Percentiles rank a stretch among this genome's conserved stretches.
Conservation (phyloP, 2,113 vertebrate species). For the Austrofundulus limnaeus region DNA sequence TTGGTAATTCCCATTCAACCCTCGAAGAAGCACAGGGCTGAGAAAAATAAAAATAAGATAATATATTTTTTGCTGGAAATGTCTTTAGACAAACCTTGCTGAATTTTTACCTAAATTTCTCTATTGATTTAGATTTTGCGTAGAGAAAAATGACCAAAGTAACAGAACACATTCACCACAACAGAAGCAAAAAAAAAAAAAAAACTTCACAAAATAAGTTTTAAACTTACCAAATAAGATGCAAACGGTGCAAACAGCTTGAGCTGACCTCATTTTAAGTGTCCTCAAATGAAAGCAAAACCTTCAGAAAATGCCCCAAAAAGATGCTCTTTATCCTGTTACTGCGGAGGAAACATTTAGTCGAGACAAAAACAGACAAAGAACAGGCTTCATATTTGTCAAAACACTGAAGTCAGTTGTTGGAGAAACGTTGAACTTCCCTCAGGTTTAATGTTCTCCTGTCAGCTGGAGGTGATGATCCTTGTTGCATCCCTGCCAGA, state of each 20-base stretch:
- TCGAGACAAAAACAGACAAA: not conserved
- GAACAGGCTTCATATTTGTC: conserved; percentile 28
- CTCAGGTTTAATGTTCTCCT: not conserved
- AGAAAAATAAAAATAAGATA: too few relatives aligned
- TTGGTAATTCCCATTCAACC: too few relatives aligned
- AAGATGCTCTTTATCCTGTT: conserved; percentile 23
- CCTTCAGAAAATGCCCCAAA: not conserved
- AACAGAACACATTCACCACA: too few relatives aligned
- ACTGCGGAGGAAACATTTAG: not conserved
- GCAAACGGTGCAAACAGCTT: conserved; percentile 34
- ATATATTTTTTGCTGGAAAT: too few relatives aligned
- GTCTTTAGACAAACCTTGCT: too few relatives aligned
- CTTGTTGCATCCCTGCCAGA: conserved; percentile 1
- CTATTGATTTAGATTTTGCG: too few relatives aligned
- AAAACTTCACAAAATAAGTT: not conserved
- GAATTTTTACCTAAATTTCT: too few relatives aligned
- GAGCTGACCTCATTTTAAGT: conserved; percentile 52
- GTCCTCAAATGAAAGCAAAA: not conserved
- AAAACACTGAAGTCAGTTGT: not conserved
- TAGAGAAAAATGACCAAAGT: too few relatives aligned
- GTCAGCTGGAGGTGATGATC: conserved; percentile 8
- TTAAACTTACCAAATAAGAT: conserved; percentile 71
- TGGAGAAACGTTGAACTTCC: not conserved
- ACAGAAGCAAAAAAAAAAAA: too few relatives aligned
- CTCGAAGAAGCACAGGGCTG: too few relatives aligned